These are phyloP conservation scores for Cryptoprocta ferox DNA, from an alignment of 2,797 vertebrate genomes.

Conservation along the genomic window DNA sequence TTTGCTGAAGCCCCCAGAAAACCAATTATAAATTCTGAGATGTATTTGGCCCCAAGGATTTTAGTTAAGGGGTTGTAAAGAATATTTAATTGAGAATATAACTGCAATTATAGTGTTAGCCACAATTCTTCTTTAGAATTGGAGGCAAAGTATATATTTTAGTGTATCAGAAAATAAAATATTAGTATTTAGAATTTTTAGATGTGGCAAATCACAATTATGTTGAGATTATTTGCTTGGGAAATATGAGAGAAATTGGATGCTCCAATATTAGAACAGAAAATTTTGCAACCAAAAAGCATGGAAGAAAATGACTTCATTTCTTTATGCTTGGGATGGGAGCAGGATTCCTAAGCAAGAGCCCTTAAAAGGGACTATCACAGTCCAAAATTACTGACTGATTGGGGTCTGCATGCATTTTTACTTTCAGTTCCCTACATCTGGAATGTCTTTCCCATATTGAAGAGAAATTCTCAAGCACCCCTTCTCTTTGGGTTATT, in stretches of 20 bases:
- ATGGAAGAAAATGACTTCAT: not conserved
- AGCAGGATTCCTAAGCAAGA: not conserved
- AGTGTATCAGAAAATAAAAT: not conserved
- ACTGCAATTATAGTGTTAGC: not conserved
- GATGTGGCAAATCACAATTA: not conserved
- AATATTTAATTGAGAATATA: not conserved
- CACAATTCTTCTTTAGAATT: not conserved
- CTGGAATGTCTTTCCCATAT: not conserved
- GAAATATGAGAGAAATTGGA: not conserved
- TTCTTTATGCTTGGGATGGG: not conserved
- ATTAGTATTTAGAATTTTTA: not conserved
- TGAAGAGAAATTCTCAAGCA: not conserved
- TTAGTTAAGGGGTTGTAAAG: not conserved
- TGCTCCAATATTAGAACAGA: not conserved
- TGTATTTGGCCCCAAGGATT: not conserved
- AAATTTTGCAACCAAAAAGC: not conserved
- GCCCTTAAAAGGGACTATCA: not conserved
- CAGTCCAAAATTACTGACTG: not conserved
- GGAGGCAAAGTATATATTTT: not conserved
- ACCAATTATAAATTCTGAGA: not conserved
- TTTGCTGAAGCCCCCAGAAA: not conserved
- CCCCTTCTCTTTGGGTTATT: not conserved
- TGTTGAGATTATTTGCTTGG: not conserved
- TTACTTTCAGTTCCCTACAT: not conserved
- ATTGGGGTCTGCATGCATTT: not conserved